Evolutionary conservation across 2,888 invertebrate species (phyloP), one percentile per base, ranked within the genome.

Genomic region (Stratiomys singularior): DNA sequence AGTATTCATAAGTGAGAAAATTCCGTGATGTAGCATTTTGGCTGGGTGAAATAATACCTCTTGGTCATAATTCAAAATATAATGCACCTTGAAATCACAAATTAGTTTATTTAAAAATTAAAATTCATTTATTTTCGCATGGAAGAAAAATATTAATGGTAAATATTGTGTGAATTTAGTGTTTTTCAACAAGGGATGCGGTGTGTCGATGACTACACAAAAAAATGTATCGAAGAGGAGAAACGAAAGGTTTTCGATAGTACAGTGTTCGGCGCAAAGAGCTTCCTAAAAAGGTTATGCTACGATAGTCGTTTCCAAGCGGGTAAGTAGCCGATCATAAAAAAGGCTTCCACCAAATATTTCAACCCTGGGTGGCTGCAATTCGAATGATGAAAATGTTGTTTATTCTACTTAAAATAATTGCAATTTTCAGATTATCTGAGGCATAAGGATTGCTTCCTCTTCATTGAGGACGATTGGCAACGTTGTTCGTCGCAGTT

Each of bases 381-480:
- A n/a, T n/a, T 37, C 9, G 9, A 37, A 37, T 37, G 37, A 37
- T n/a, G n/a, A n/a, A n/a, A 7, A 30, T 69, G 4, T 69, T 15
- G 47, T 4, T 15, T 25, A 77, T 21, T 56, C 52, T 13, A 28
- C 21, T 1, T 60, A 21, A 60, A 25, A 56, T 56, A 18, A 56
- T 5, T 63, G 56, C 21, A 11, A 66, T 47, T 69, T 82, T 0
- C 79, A 87, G 87, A 87, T 82, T 87, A 86, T 77, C 78, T 87
- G 71, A 83, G 82, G 23, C 86, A 87, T 78, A 87, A 85, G 80
- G 86, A 87, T 30, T 87, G 87, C 80, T 87, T 87, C 52, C 79
- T 83, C 1, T 82, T 85, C 78, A 86, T 87, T 66, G 84, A 86
- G 78, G 81, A 83, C 15, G 87, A 87, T 77, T 87, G 87, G 87